Evolutionary conservation across 2,113 vertebrate genomes (phyloP).

Genomic region (Pseudorectes ferrugineus): DNA sequence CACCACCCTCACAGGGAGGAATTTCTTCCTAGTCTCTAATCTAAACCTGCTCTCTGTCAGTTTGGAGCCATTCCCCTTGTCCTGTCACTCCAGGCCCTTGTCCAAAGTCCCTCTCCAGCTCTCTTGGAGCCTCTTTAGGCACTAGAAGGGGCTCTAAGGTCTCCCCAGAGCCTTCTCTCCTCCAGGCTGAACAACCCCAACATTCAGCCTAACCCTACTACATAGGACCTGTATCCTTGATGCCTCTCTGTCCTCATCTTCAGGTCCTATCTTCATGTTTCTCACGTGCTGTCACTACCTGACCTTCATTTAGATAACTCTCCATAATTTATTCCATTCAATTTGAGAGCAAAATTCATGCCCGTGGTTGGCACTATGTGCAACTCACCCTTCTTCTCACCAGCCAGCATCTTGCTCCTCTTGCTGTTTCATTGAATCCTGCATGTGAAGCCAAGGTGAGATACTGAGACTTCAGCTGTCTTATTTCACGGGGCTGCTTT

Average conservation of each 20-base stretch:
- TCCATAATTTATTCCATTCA: background rate
- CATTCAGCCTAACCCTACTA: background rate
- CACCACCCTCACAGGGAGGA: background rate
- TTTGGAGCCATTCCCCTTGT: background rate
- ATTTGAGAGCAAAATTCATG: background rate
- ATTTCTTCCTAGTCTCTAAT: background rate
- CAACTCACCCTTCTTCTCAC: background rate
- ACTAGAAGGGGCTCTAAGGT: background rate
- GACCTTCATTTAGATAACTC: background rate
- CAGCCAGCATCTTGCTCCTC: background rate
- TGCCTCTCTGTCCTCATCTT: background rate
- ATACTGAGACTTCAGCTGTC: background rate
- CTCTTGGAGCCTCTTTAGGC: background rate
- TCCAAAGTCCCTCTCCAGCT: background rate
- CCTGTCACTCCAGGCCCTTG: background rate
- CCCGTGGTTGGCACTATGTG: background rate
- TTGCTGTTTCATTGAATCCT: background rate
- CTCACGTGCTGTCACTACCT: background rate
- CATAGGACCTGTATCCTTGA: background rate
- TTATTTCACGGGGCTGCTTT: background rate
- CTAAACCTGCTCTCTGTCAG: background rate
- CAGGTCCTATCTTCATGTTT: background rate
- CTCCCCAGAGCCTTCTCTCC: background rate
- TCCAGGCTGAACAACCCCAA: background rate
- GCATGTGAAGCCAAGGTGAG: background rate